Evolutionary conservation across 2,797 vertebrate genomes (phyloP).

Genomic region (Spinibarbus caldwelli): DNA sequence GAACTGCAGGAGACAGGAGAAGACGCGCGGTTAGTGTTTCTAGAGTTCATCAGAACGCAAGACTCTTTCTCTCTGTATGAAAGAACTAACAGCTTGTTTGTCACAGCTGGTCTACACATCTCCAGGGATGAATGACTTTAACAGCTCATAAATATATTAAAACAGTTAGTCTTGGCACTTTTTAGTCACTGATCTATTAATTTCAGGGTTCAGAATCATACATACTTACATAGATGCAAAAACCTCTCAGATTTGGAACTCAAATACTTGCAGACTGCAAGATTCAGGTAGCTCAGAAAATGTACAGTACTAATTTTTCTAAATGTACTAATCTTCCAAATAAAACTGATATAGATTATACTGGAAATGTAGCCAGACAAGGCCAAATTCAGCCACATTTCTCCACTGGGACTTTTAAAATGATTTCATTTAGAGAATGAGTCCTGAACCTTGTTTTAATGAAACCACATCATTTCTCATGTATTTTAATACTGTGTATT

Average conservation of each 20-base stretch:
- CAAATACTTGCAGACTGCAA: no score
- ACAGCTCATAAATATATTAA: slow-evolving; percentile 29
- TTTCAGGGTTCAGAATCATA: background rate
- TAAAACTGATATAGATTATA: background rate
- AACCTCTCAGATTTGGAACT: background rate
- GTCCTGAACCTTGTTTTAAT: slow-evolving; percentile 3
- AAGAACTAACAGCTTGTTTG: slow-evolving; percentile 16
- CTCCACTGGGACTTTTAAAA: slow-evolving; percentile 8
- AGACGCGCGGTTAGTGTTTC: background rate
- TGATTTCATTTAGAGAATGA: background rate
- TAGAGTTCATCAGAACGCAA: background rate
- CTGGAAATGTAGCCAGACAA: background rate
- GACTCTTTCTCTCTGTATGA: background rate
- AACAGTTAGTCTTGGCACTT: slow-evolving; percentile 16
- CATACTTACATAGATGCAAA: background rate
- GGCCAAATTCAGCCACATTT: background rate
- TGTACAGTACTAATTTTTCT: background rate
- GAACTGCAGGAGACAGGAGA: slow-evolving; percentile 81
- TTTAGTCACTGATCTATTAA: slow-evolving; percentile 5
- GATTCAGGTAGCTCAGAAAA: background rate
- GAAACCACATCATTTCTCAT: background rate
- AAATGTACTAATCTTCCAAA: background rate
- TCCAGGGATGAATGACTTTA: slow-evolving; percentile 23
- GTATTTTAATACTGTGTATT: background rate
- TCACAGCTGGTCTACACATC: slow-evolving; percentile 17